A percentile compares a stretch with the other conserved stretches of the same genome.
Evolutionary conservation across 2,797 vertebrate species (phyloP).

Genomic region (Anabas testudineus): DNA sequence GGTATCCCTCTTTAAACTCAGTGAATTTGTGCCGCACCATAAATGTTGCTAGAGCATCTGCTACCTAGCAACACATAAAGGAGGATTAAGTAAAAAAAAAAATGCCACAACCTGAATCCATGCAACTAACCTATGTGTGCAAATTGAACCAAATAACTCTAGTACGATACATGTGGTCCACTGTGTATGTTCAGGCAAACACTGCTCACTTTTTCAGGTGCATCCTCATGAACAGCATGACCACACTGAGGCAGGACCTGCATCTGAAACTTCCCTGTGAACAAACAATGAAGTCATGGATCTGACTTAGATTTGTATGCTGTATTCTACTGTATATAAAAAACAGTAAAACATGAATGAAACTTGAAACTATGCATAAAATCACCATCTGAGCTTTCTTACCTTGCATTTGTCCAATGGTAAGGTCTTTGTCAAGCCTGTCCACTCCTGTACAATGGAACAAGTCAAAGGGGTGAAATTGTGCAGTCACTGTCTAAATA

Average conservation of each 20-base stretch:
- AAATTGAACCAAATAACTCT: neutral
- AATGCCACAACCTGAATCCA: neutral
- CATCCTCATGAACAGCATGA: conserved; percentile 97
- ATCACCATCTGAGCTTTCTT: conserved; percentile 20
- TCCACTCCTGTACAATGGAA: conserved; percentile 89
- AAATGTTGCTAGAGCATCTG: conserved; percentile 95
- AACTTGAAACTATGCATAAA: neutral
- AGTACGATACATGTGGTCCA: neutral
- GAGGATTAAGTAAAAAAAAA: neutral
- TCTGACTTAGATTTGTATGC: too few relatives aligned
- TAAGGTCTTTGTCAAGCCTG: conserved; percentile 98
- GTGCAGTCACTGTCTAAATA: conserved; percentile 24
- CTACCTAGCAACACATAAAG: conserved; percentile 86
- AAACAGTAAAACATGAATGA: neutral
- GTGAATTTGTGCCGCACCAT: conserved; percentile 98
- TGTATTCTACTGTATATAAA: neutral
- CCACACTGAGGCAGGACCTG: conserved; percentile 98
- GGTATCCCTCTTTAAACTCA: conserved; percentile 94
- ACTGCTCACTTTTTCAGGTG: conserved; percentile 92
- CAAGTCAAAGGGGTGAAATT: conserved; percentile 41
- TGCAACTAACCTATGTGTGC: neutral
- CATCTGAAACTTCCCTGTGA: conserved; percentile 98
- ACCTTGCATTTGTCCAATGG: conserved; percentile 99
- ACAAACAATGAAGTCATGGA: conserved; percentile 17
- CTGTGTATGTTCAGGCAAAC: neutral